These are phyloP conservation scores for Emydocephalus ijimae DNA, from an alignment of 2,113 vertebrate species.

Conservation along the genomic window DNA sequence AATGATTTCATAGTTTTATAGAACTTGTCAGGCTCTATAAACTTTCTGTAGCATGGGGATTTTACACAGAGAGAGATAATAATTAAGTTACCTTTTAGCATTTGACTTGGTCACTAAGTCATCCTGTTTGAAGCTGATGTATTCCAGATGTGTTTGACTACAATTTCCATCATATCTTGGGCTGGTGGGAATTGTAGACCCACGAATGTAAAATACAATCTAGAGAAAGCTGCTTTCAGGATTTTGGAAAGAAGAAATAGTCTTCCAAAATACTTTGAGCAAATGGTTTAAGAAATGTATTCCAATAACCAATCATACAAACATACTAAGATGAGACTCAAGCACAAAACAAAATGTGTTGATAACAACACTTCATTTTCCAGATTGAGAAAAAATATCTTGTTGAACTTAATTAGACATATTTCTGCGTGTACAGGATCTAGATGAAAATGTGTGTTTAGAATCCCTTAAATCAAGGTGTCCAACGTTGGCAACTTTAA, in stretches of 20 bases:
- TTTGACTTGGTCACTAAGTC: background rate
- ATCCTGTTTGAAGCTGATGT: background rate
- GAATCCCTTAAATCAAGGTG: background rate
- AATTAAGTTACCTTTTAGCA: background rate
- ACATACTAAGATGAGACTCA: background rate
- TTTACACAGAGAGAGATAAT: background rate
- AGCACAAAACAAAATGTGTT: background rate
- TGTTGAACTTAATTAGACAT: background rate
- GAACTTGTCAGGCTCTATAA: background rate
- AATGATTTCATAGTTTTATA: background rate
- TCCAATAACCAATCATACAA: background rate
- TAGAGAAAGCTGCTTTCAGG: background rate
- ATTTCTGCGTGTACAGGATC: background rate
- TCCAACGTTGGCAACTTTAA: background rate
- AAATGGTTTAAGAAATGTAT: background rate
- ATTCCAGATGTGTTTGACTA: background rate
- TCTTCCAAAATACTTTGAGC: background rate
- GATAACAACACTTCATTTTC: background rate
- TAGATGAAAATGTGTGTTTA: background rate
- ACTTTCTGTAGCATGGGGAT: background rate
- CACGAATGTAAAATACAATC: background rate
- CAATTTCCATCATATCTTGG: background rate
- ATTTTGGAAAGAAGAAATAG: background rate
- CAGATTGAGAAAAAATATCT: background rate
- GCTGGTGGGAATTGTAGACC: background rate